Evolutionary conservation across 1,140 invertebrate species (phyloP).

Genomic region (Agrilus planipennis): DNA sequence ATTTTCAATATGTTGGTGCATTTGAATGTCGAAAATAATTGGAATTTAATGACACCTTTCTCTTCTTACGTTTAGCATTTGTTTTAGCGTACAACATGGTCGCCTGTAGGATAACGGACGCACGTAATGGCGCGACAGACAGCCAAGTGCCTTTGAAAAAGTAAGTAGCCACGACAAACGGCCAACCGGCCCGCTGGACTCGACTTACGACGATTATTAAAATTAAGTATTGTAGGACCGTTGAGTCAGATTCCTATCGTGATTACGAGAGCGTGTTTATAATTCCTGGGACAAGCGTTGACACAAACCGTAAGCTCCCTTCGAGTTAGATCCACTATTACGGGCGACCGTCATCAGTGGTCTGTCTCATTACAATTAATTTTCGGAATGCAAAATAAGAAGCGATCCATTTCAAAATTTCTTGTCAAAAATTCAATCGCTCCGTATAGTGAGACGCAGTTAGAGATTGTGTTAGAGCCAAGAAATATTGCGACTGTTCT

Average conservation of each 20-base stretch:
- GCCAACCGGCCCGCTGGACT: too few species aligned
- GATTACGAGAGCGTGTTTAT: constrained; percentile 66
- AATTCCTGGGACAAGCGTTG: constrained; percentile 59
- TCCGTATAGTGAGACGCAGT: constrained; percentile 23
- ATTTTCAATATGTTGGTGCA: too few species aligned
- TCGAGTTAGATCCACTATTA: constrained; percentile 25
- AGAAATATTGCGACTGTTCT: constrained; percentile 12
- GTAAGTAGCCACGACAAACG: too few species aligned
- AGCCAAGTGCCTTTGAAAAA: constrained; percentile 97
- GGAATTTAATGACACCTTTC: too few species aligned
- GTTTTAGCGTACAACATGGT: constrained; percentile 95
- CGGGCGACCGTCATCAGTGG: constrained; percentile 32
- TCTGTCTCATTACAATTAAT: too few species aligned
- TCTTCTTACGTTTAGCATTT: constrained; percentile 35
- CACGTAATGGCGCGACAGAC: constrained; percentile 73
- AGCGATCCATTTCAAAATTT: too few species aligned
- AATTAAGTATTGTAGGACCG: constrained; percentile 35
- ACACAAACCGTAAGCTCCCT: constrained; percentile 41
- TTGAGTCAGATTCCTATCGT: constrained; percentile 47
- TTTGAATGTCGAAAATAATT: too few species aligned
- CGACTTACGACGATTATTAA: too few species aligned
- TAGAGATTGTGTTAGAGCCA: constrained; percentile 25
- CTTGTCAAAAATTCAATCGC: constrained; percentile 19
- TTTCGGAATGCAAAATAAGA: too few species aligned
- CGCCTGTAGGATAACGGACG: constrained; percentile 85